Conservation (phyloP, 2,113 vertebrate genomes). For the Hiodon alosoides region DNA sequence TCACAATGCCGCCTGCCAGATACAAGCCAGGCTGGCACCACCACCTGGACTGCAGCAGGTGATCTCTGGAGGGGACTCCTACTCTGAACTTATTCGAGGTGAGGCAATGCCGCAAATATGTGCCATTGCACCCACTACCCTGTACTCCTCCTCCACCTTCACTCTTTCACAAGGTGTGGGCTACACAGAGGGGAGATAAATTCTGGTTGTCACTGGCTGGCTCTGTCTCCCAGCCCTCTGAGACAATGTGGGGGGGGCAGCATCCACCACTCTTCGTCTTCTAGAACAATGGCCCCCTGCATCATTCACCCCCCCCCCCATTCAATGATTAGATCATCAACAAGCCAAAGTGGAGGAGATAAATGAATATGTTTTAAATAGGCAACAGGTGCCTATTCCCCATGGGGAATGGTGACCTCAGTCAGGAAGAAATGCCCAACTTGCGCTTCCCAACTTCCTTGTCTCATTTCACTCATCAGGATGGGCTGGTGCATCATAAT, state of each 20-base stretch:
- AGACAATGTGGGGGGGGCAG: conserved; percentile 43
- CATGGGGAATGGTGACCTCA: no score
- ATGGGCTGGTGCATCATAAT: no score
- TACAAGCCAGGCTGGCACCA: not conserved
- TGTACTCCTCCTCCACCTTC: conserved; percentile 1
- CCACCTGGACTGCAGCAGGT: not conserved
- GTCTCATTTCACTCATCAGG: no score
- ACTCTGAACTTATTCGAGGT: conserved; percentile 12
- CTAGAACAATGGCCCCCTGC: conserved; percentile 35
- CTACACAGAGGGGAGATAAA: conserved; percentile 28
- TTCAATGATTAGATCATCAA: conserved; percentile 17
- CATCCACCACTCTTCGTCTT: conserved; percentile 37
- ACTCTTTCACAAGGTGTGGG: conserved; percentile 27
- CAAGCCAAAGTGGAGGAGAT: conserved; percentile 7
- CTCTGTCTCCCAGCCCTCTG: conserved; percentile 18
- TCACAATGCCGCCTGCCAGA: conserved; percentile 9
- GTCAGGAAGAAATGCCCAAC: no score
- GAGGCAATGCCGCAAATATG: not conserved
- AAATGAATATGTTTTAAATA: not conserved
- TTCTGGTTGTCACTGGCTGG: conserved; percentile 20
- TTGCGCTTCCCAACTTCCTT: no score
- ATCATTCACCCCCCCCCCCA: conserved; percentile 28
- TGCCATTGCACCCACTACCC: not conserved
- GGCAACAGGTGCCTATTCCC: no score
- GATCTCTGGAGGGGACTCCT: conserved; percentile 8